Conservation (phyloP, 2,888 invertebrate genomes). For the Amorpha juglandis region DNA sequence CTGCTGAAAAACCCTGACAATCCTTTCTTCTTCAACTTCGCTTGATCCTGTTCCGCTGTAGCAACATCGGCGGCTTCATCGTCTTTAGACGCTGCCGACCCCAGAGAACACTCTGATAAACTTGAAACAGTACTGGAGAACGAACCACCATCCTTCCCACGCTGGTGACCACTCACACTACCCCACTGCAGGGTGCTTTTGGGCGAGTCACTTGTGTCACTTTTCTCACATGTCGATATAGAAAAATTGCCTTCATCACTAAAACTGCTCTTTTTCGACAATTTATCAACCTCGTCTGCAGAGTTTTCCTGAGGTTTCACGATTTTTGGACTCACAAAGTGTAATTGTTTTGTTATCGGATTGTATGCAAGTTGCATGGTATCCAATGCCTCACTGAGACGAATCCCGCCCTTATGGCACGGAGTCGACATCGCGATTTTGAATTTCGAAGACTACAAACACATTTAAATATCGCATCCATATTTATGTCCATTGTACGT, state of each 20-base stretch:
- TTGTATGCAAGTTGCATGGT: slow-evolving; percentile 90
- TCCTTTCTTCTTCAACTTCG: slow-evolving; percentile 85
- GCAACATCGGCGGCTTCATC: slow-evolving; percentile 66
- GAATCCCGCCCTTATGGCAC: slow-evolving; percentile 82
- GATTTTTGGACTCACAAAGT: slow-evolving; percentile 82
- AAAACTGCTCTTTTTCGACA: slow-evolving; percentile 80
- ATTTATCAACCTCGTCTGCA: slow-evolving; percentile 70
- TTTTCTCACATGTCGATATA: slow-evolving; percentile 79
- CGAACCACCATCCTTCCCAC: slow-evolving; percentile 85
- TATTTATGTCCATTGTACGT: slow-evolving; percentile 57
- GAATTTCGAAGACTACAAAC: slow-evolving; percentile 44
- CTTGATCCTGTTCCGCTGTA: slow-evolving; percentile 60
- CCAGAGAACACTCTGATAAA: slow-evolving; percentile 88
- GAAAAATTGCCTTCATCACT: slow-evolving; percentile 82
- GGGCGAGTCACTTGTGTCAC: slow-evolving; percentile 81
- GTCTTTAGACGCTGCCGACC: slow-evolving; percentile 83
- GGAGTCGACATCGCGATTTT: slow-evolving; percentile 68
- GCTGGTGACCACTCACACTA: slow-evolving; percentile 77
- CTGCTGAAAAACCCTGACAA: slow-evolving; percentile 86
- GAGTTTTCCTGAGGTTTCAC: slow-evolving; percentile 64
- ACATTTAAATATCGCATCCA: slow-evolving; percentile 57
- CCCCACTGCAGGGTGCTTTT: slow-evolving; percentile 81
- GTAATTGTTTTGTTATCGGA: slow-evolving; percentile 89
- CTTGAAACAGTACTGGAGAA: slow-evolving; percentile 89
- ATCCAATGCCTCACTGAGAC: slow-evolving; percentile 88